Base-by-base conservation (phyloP, 2,888 invertebrate genomes). In the Ectemnius cavifrons region DNA sequence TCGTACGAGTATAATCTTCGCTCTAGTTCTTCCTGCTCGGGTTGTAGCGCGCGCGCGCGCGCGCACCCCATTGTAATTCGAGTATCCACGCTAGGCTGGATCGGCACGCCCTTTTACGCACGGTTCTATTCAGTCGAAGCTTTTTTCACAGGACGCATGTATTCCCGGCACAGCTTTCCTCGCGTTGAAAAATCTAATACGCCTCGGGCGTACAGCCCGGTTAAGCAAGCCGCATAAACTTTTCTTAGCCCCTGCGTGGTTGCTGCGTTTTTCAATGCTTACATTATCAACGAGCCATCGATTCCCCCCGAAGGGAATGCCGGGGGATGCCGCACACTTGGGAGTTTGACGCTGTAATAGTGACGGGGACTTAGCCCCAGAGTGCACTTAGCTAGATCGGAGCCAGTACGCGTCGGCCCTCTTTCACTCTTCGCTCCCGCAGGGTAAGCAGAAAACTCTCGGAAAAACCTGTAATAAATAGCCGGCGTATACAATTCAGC, bases 1-100 rank as follows among this genome's bases (percentile, higher is more conserved):
- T 81, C 75, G 75, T 73, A 81, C 75, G 77, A 83, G 74, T 83
- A 81, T 83, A 83, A 83, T 83, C 74, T 73, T 59, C 65, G 52
- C 62, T 61, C 62, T 62, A 71, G 62, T 69, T 75, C 59, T 52
- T 59, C 49, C 45, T 57, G 45, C 66, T 20, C 28, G 6, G 1
- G 1, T 8, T 4, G 8, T 8, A 6, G 8, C 37, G 37, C 37
- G 8, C 56, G 46, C 70, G 64, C 23, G 3, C 23, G 3, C 23
- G 3, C 23, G 23, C 23, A 23, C 23, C 23, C 23, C 3, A 71
- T 71, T 71, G 80, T 76, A 74, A 79, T 77, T 71, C 73, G 64
- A 57, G 52, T 70, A 63, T 3, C 3, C 23, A 3, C 23, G 14
- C 27, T 27, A 27, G 45, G 37, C 37, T 37, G 66, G 61, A 58